Conservation (phyloP, 2,888 invertebrate genomes). For the Nycteola revayana region DNA sequence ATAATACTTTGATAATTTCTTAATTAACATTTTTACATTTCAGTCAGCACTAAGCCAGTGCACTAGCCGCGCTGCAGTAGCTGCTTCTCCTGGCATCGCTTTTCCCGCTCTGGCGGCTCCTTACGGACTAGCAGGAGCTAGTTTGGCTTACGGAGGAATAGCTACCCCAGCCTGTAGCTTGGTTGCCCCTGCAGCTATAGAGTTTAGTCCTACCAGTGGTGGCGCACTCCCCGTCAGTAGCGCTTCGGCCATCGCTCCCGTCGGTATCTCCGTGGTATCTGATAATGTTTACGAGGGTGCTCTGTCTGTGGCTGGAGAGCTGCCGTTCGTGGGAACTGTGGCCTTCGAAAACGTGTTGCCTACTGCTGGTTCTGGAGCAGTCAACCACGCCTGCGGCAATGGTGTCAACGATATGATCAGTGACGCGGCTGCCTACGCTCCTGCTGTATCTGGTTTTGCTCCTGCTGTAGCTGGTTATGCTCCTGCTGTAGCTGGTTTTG, state of each 20-base stretch:
- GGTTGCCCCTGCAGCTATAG: slow-evolving; percentile 3
- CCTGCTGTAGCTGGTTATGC: background rate
- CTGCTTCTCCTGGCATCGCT: background rate
- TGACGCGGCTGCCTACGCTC: slow-evolving; percentile 14
- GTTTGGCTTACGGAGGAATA: slow-evolving; percentile 1
- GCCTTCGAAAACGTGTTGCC: slow-evolving; percentile 43
- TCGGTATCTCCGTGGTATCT: slow-evolving; percentile 11
- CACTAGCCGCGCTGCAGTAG: background rate
- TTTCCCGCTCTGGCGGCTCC: background rate
- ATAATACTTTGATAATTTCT: too few species aligned
- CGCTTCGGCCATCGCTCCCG: slow-evolving; percentile 12
- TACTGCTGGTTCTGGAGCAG: slow-evolving; percentile 39
- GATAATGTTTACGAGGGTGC: slow-evolving; percentile 11
- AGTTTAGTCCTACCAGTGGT: slow-evolving; percentile 12
- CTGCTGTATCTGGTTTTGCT: too few species aligned
- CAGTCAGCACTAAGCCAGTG: background rate
- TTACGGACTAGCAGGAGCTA: background rate
- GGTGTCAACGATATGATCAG: slow-evolving; percentile 28
- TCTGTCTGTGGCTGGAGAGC: slow-evolving; percentile 9
- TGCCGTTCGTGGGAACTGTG: slow-evolving; percentile 22
- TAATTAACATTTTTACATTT: background rate
- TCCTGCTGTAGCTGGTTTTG: background rate
- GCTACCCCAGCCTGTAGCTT: slow-evolving; percentile 1
- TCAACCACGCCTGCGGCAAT: slow-evolving; percentile 45
- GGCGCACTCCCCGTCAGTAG: slow-evolving; percentile 28